These are phyloP conservation scores for Thalassoma bifasciatum DNA, from an alignment of 2,113 vertebrate genomes.

Conservation along the genomic window DNA sequence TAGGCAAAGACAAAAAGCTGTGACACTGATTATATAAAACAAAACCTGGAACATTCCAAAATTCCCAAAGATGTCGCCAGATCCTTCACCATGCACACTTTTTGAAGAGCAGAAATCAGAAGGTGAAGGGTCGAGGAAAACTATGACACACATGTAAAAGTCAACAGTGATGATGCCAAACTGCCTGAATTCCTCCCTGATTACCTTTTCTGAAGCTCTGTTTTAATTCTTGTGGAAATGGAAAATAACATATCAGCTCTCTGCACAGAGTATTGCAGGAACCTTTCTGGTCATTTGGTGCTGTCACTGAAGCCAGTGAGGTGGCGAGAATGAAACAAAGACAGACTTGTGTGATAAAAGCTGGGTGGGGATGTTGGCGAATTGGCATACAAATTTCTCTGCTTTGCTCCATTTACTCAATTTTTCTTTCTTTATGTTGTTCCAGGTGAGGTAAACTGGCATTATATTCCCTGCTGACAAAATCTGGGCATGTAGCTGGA, in stretches of 20 bases:
- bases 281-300: conserved; percentile 47
- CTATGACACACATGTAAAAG: not conserved
- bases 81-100: not conserved
- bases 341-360: conserved; percentile 9
- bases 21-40: no score
- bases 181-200: conserved; percentile 46
- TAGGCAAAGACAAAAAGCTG: no score
- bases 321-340: conserved; percentile 59
- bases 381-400: conserved; percentile 59
- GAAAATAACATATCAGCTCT: conserved; percentile 29
- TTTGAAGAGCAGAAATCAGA: conserved; percentile 19
- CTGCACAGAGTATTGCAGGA: conserved; percentile 1
- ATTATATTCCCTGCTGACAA: conserved; percentile 32
- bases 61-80: no score
- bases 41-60: no score
- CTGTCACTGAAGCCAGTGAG: conserved; percentile 44
- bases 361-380: conserved; percentile 51
- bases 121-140: conserved; percentile 33
- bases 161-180: conserved; percentile 26
- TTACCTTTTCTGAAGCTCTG: conserved; percentile 25
- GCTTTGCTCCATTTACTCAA: conserved; percentile 47
- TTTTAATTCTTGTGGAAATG: conserved; percentile 38
- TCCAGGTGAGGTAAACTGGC: conserved; percentile 70
- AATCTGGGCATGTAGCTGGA: conserved; percentile 39
- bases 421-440: conserved; percentile 42